phyloP scores from a whole-genome alignment of 2,113 vertebrate genomes.

The Xerus inauris region DNA sequence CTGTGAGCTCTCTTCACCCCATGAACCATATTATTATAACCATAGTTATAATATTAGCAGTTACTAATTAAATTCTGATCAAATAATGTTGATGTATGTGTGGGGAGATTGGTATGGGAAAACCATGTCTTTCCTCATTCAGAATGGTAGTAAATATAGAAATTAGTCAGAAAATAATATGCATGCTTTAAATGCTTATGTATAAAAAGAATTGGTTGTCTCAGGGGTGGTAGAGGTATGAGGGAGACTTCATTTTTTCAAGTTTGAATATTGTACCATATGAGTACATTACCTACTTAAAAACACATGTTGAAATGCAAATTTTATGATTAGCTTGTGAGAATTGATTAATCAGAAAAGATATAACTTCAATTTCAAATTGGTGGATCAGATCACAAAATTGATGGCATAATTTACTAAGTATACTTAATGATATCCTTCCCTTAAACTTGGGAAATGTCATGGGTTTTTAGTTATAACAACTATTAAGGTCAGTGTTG shows the following conservation, averaged over 20 bases:
- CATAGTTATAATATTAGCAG: not conserved
- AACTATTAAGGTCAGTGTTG: not conserved
- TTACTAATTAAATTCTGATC: slow-evolving; percentile 18
- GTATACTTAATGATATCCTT: not conserved
- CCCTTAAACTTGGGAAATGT: not conserved
- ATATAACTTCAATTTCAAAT: slow-evolving; percentile 3
- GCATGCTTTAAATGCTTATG: not conserved
- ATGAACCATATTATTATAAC: not conserved
- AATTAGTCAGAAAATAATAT: not conserved
- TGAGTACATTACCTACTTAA: not conserved
- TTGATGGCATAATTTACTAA: not conserved
- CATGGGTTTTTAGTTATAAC: not conserved
- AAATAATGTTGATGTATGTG: not conserved
- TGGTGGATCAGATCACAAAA: not conserved
- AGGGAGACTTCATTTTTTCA: not conserved
- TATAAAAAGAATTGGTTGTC: not conserved
- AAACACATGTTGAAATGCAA: not conserved
- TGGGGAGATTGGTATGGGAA: not conserved
- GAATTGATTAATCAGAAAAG: not conserved
- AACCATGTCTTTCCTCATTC: not conserved
- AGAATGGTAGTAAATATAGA: not conserved
- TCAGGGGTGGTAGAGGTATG: not conserved
- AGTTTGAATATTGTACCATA: not conserved
- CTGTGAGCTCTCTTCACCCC: not conserved
- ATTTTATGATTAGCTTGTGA: not conserved